phyloP scores from a whole-genome alignment of 2,888 invertebrate species.

The Rotaria socialis region DNA sequence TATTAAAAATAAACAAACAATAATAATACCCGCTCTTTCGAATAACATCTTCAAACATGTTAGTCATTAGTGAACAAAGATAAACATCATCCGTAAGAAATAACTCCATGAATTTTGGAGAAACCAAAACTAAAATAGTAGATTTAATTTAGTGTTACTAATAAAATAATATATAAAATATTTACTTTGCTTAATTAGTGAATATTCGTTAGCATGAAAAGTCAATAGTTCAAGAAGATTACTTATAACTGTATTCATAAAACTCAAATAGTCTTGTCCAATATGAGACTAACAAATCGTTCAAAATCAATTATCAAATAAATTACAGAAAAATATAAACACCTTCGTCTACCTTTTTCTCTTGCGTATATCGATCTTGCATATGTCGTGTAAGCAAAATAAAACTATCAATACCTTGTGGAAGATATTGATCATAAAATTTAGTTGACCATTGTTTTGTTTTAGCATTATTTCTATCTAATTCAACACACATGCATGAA shows the following conservation, averaged over 20 bases:
- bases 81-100: background rate
- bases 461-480: background rate
- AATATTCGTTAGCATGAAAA: background rate
- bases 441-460: background rate
- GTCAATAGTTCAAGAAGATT: background rate
- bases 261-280: background rate
- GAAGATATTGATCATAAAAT: constrained; percentile 7
- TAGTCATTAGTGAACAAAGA: background rate
- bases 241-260: background rate
- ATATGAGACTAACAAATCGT: background rate
- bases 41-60: background rate
- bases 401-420: constrained; percentile 25
- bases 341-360: background rate
- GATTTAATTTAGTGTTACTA: background rate
- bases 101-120: constrained; percentile 17
- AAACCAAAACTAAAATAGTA: background rate
- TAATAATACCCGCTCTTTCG: background rate
- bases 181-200: background rate
- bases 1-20: too few species aligned
- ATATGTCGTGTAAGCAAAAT: background rate
- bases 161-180: too few species aligned
- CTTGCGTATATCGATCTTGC: background rate
- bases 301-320: background rate
- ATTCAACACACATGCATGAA: background rate
- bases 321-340: background rate